These are phyloP conservation scores for Oegoconia quadripuncta DNA, from an alignment of 2,888 invertebrate genomes.

Conservation along the genomic window DNA sequence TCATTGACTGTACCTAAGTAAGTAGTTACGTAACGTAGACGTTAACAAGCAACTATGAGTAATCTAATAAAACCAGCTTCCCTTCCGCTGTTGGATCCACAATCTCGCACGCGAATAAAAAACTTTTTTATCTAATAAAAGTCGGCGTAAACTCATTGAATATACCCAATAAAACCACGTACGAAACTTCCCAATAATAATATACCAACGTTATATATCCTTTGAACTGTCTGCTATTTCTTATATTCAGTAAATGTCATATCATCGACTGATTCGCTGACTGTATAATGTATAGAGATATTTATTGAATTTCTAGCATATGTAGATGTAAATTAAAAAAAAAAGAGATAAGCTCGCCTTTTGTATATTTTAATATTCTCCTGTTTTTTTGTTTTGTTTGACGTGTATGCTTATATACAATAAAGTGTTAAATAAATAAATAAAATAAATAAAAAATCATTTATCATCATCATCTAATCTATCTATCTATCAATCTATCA, in stretches of 20 bases:
- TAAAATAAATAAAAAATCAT: no score
- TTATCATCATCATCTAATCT: no score
- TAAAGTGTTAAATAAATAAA: no score
- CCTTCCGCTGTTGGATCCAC: not conserved
- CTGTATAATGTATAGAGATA: not conserved
- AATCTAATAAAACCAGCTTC: not conserved
- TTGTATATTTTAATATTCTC: no score
- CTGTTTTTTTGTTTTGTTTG: no score
- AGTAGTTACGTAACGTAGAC: not conserved
- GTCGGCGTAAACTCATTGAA: constrained; percentile 3
- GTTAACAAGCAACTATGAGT: not conserved
- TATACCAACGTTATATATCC: not conserved
- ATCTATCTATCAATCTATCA: no score
- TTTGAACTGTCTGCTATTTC: not conserved
- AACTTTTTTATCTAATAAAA: constrained; percentile 5
- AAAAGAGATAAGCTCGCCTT: no score
- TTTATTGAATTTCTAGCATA: not conserved
- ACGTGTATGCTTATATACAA: no score
- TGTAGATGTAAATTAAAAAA: not conserved
- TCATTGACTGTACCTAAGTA: not conserved
- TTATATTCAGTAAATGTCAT: not conserved
- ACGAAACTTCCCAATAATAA: constrained; percentile 1
- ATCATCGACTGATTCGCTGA: not conserved
- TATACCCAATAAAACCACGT: constrained; percentile 4
- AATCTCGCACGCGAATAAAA: not conserved